These are phyloP conservation scores for Thumatha senex DNA, from an alignment of 2,888 invertebrate genomes.

Conservation along the genomic window DNA sequence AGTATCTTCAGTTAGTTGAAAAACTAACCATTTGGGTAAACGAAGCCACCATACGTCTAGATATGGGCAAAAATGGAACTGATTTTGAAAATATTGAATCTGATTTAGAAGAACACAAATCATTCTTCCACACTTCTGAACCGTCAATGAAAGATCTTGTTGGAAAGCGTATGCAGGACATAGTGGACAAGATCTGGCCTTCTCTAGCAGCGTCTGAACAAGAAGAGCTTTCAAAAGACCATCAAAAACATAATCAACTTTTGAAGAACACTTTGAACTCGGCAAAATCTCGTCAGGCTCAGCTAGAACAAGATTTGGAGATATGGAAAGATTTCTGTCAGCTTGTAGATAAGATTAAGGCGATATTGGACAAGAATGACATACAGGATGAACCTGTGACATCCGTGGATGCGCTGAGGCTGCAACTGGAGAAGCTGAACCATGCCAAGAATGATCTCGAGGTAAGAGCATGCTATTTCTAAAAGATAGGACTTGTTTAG, in stretches of 20 bases:
- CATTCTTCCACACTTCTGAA: conserved; percentile 91
- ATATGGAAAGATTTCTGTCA: conserved; percentile 94
- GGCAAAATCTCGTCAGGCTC: conserved; percentile 91
- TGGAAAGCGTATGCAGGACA: conserved; percentile 91
- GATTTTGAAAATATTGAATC: conserved; percentile 93
- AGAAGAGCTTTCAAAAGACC: conserved; percentile 91
- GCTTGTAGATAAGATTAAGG: conserved; percentile 89
- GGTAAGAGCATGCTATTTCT: conserved; percentile 76
- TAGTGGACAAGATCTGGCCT: conserved; percentile 94
- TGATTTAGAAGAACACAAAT: conserved; percentile 94
- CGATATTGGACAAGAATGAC: conserved; percentile 88
- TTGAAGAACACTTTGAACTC: conserved; percentile 92
- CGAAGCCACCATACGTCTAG: conserved; percentile 90
- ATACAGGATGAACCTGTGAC: conserved; percentile 91
- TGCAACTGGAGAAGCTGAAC: conserved; percentile 92
- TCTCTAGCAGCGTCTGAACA: conserved; percentile 91
- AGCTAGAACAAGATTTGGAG: conserved; percentile 91
- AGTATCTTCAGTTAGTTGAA: conserved; percentile 89
- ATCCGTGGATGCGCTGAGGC: conserved; percentile 91
- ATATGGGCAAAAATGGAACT: conserved; percentile 91
- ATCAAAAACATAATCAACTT: conserved; percentile 91
- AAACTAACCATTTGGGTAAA: conserved; percentile 93
- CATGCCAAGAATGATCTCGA: conserved; percentile 89
- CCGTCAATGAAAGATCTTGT: conserved; percentile 90
- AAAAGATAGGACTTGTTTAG: conserved; percentile 10